Conservation (phyloP, 2,113 vertebrate species). For the Tetrax tetrax region DNA sequence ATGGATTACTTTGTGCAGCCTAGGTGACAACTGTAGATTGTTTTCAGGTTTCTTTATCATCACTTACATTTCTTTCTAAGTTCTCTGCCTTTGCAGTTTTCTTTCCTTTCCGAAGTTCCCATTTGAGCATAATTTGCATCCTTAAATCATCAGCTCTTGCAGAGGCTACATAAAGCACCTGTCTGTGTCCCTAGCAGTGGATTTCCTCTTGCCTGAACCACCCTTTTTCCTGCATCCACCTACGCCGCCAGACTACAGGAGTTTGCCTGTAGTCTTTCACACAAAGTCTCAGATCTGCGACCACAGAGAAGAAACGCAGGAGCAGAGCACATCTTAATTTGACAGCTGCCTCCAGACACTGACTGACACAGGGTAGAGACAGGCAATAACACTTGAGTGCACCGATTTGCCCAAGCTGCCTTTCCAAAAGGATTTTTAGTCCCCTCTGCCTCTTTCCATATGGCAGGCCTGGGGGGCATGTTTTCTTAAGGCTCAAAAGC, state of each 20-base stretch:
- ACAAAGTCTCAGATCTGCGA: background rate
- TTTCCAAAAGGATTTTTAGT: conserved; percentile 14
- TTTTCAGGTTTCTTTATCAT: conserved; percentile 41
- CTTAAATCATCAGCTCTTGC: background rate
- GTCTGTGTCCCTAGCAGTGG: background rate
- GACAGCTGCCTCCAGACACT: background rate
- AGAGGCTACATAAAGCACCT: background rate
- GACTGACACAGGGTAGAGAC: background rate
- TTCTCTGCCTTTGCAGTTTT: conserved; percentile 20
- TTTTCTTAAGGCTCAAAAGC: conserved; percentile 48
- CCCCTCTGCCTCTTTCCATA: conserved; percentile 10
- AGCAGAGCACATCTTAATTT: background rate
- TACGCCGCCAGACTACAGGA: background rate
- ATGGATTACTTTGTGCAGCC: conserved; percentile 31
- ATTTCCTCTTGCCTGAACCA: background rate
- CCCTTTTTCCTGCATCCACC: background rate
- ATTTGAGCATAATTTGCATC: background rate
- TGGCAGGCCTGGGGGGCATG: conserved; percentile 7
- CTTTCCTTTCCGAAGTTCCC: background rate
- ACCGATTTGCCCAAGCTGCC: conserved; percentile 12
- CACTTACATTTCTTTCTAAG: background rate
- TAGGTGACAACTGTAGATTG: conserved; percentile 15
- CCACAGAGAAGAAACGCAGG: background rate
- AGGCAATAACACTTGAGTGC: background rate
- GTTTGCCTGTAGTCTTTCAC: background rate